These are phyloP conservation scores for Meandrusa payeni DNA, from an alignment of 2,888 invertebrate species.

Conservation along the genomic window DNA sequence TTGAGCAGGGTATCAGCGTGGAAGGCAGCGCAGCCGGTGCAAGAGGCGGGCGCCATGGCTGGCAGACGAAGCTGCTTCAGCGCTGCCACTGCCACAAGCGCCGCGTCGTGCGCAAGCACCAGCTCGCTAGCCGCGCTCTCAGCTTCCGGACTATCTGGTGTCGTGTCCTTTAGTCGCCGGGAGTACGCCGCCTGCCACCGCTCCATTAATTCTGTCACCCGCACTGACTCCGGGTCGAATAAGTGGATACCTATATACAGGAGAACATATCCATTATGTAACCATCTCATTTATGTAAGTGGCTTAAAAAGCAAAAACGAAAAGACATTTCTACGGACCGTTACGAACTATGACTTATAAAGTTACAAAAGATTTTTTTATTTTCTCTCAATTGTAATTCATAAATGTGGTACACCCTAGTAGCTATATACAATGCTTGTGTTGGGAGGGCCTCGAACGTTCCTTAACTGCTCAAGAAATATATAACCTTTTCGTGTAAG, in stretches of 20 bases:
- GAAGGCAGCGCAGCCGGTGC: conserved; percentile 53
- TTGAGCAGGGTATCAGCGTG: conserved; percentile 69
- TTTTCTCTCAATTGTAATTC: too few relatives aligned
- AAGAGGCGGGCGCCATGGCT: conserved; percentile 37
- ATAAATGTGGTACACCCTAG: too few relatives aligned
- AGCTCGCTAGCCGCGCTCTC: conserved; percentile 42
- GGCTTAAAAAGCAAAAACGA: too few relatives aligned
- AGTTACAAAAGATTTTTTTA: too few relatives aligned
- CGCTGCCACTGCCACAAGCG: conserved; percentile 37
- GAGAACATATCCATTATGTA: too few relatives aligned
- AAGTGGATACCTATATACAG: conserved; percentile 53
- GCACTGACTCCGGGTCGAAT: conserved; percentile 49
- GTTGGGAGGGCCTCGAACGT: too few relatives aligned
- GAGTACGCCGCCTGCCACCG: conserved; percentile 33
- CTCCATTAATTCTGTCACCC: conserved; percentile 32
- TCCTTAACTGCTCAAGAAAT: too few relatives aligned
- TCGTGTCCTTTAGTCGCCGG: conserved; percentile 35
- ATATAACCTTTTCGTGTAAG: too few relatives aligned
- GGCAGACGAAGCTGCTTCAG: conserved; percentile 39
- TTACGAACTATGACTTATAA: too few relatives aligned
- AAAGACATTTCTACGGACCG: too few relatives aligned
- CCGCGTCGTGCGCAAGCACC: conserved; percentile 48
- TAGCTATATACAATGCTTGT: too few relatives aligned
- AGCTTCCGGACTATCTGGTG: conserved; percentile 24
- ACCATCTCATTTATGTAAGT: too few relatives aligned